Percentiles rank a stretch among this genome's conserved stretches.
Evolutionary conservation across 2,888 invertebrate species (phyloP).

Genomic region (Chromoteleia sp.): DNA sequence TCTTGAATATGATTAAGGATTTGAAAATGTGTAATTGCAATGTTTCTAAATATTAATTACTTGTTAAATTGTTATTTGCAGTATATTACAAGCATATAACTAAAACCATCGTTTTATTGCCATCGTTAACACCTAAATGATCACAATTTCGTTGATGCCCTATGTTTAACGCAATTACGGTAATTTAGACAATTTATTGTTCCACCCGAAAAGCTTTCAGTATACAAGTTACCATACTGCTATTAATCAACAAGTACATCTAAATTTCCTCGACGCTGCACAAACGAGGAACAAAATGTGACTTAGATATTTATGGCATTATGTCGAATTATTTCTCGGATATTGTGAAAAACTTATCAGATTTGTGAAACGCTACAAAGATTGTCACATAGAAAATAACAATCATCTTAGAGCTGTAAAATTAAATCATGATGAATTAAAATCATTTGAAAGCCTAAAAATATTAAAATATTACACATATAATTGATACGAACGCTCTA

Average conservation of each 20-base stretch:
- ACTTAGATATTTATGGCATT: too few relatives aligned
- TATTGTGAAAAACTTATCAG: too few relatives aligned
- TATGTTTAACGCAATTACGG: slow-evolving; percentile 38
- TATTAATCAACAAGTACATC: slow-evolving; percentile 32
- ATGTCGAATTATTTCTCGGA: too few relatives aligned
- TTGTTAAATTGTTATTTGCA: slow-evolving; percentile 5
- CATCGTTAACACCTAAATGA: slow-evolving; percentile 38
- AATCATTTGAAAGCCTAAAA: too few relatives aligned
- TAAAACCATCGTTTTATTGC: slow-evolving; percentile 27
- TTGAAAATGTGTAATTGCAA: not conserved
- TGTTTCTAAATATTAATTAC: slow-evolving; percentile 12
- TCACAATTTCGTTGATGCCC: slow-evolving; percentile 24
- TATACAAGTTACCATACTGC: not conserved
- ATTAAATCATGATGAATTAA: too few relatives aligned
- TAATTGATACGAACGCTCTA: too few relatives aligned
- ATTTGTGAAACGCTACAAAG: too few relatives aligned
- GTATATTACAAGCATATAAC: not conserved
- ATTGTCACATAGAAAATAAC: too few relatives aligned
- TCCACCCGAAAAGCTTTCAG: slow-evolving; percentile 36
- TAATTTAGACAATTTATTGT: slow-evolving; percentile 41
- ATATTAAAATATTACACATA: too few relatives aligned
- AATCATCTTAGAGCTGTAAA: too few relatives aligned
- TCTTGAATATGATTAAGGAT: not conserved
- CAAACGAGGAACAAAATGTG: too few relatives aligned
- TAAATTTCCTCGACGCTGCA: slow-evolving; percentile 10